Evolutionary conservation across 1,140 invertebrate species (phyloP), one percentile per base, ranked within the genome.

Genomic region (Latrodectus geometricus): DNA sequence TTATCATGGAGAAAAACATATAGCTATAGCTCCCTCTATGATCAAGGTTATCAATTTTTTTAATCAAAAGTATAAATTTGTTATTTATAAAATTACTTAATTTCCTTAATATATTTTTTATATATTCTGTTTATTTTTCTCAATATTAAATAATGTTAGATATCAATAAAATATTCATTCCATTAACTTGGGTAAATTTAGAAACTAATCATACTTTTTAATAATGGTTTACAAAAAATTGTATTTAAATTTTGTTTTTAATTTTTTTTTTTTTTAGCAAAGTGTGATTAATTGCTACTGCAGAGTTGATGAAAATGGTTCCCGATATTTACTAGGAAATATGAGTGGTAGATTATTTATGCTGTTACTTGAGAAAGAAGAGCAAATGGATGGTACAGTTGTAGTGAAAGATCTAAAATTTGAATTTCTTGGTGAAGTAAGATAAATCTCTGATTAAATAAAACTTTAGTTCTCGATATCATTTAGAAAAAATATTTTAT

Each of bases 221-320:
- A 5, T 35, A 35, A 35, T 35, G 35, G 5, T 35, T 35, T 35
- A 3, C 5, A 35, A 5, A 5, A 35, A 35, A 3, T 35, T 35
- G 1, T 21, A 77, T 49, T 79, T 79, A 8, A 49, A 50, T 21
- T 17, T 23, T 81, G 35, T 12, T 35, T 69, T 7, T 77, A 77
- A 48, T 0, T 20, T 54, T 88, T 23, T 87, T 85, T 35, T 73
- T 91, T 81, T 86, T 35, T 89, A 96, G 94, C 95, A 97, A 93
- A 98, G 97, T 89, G 96, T 96, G n/a, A 97, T 99, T 87, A 95
- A 95, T 82, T 99, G 97, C 91, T 99, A 97, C 91, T 97, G 96
- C 49, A 95, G 95, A 90, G 97, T 99, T 15, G 98, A 99, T 91
- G 93, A 94, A 21, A 95, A 96, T 89, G 97, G 98, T 20, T 93